phyloP scores from a whole-genome alignment of 92 coral and sea anemone species.

The Galaxea fascicularis region DNA sequence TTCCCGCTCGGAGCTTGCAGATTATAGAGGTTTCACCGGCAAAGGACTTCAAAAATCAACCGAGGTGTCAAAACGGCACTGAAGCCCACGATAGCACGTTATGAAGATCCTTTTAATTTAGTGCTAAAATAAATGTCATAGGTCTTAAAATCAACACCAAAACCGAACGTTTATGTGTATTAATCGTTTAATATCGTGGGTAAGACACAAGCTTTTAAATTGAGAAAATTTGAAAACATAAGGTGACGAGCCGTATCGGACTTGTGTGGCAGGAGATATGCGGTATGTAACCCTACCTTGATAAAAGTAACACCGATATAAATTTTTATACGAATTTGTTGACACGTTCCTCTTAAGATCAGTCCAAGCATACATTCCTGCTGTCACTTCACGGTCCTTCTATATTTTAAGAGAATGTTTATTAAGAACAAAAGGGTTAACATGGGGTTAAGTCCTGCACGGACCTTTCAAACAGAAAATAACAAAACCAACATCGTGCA shows the following conservation, averaged over 20 bases:
- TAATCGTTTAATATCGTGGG: not conserved
- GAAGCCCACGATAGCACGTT: conserved; percentile 13
- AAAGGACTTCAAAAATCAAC: conserved; percentile 53
- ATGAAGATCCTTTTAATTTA: conserved; percentile 14
- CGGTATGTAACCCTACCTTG: conserved; percentile 67
- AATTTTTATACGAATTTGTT: conserved; percentile 3
- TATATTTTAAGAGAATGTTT: conserved; percentile 34
- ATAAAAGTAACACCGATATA: not conserved
- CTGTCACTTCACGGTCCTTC: conserved; percentile 30
- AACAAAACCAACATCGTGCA: conserved; percentile 69
- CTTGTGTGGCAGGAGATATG: conserved; percentile 19
- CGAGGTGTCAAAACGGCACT: conserved; percentile 36
- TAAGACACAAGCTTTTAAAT: not conserved
- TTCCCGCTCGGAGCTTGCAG: conserved; percentile 61
- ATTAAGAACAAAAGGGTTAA: conserved; percentile 48
- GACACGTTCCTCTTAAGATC: conserved; percentile 28
- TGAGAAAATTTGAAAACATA: conserved; percentile 31
- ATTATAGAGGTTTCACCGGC: conserved; percentile 62
- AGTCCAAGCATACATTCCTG: conserved; percentile 32
- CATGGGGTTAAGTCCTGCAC: conserved; percentile 28
- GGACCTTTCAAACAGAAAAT: conserved; percentile 53
- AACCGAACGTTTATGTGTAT: not conserved
- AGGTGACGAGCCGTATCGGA: not conserved
- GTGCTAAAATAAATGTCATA: not conserved
- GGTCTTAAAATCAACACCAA: not conserved